Base-by-base conservation (phyloP, 2,888 invertebrate species). In the Rhogogaster chlorosoma region DNA sequence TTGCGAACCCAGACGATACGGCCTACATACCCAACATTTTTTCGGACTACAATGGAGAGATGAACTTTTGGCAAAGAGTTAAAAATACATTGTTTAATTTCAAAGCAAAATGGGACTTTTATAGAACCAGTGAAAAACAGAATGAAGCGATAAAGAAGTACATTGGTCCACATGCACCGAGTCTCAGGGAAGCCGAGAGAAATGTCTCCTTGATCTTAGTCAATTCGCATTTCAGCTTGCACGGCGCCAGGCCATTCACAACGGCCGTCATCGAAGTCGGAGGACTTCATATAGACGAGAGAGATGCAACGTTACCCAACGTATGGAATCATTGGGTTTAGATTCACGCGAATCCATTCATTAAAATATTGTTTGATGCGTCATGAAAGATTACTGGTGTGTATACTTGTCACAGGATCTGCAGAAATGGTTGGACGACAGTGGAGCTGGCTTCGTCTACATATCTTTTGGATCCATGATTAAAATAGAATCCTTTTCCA, bases 221-320 rank as follows among this genome's bases (percentile, higher is more conserved):
- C 0, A 95, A 95, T 89, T 94, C 94, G 80, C 94, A 95, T 90
- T 92, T 93, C 57, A 93, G 94, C 3, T 87, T 95, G 53, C 93
- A 94, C 49, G 93, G 93, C 4, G 89, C 94, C 5, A 92, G 94
- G 77, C 94, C 95, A 7, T 89, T 92, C 0, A 92, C 94, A 1
- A 92, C 94, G 1, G 93, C 93, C 4, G 91, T 95, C 87, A 91
- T 95, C 10, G 93, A 94, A 38, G 94, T 95, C 10, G 95, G 94
- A 29, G 95, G 95, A 77, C 89, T 95, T 83, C 95, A 95, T 86
- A 93, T 95, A 67, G 93, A 93, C 80, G 91, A 88, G 12, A 86
- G 89, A 6, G 84, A 85, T 0, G 12, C 88, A 0, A 36, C 87
- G 67, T 86, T 90, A 12, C 75, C 87, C 0, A 53, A 85, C 29